Evolutionary conservation across 1,140 invertebrate species (phyloP), one percentile per base, ranked within the genome.

Genomic region (Potamilus streckersoni): DNA sequence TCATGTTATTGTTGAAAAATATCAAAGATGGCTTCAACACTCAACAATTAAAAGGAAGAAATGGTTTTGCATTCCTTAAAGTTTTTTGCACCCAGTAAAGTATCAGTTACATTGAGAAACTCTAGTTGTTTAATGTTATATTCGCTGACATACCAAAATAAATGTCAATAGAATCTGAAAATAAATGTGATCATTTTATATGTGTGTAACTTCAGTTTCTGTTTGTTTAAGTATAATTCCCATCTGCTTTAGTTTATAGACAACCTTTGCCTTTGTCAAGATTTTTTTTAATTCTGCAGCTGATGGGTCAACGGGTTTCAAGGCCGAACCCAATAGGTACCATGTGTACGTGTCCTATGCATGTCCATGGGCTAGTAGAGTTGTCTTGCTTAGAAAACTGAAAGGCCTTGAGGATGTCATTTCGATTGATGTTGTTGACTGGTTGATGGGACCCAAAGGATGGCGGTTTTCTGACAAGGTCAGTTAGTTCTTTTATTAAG

Each of bases 311-410:
- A 83, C 80, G n/a, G 85, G 83, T 2, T 89, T 84, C 74, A 76
- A 78, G 59, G 83, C 88, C 11, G 86, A 87, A 69, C 49, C 85
- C 14, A 76, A 75, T 17, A 76, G 87, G 2, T 89, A 89, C 73
- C 88, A 89, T 69, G 74, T 89, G 66, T 89, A 89, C 69, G 88
- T 89, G 1, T 81, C 81, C 5, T 69, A 85, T 13, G 86, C 88
- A 14, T 89, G 88, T 72, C 88, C 87, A 14, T 89, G 85, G 86
- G 88, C 88, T 4, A 85, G 88, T 68, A 78, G 87, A 13, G 81
- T 84, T 0, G 80, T 88, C 38, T 86, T 88, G 61, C 65, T 84
- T 6, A 69, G 86, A 19, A 82, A 75, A 56, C 74, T 89, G 23
- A 89, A 89, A 63, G 87, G 88, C 14, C 77, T 88, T 6, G 83